Evolutionary conservation across 1,140 invertebrate species (phyloP).

Genomic region (Nomia melanderi): DNA sequence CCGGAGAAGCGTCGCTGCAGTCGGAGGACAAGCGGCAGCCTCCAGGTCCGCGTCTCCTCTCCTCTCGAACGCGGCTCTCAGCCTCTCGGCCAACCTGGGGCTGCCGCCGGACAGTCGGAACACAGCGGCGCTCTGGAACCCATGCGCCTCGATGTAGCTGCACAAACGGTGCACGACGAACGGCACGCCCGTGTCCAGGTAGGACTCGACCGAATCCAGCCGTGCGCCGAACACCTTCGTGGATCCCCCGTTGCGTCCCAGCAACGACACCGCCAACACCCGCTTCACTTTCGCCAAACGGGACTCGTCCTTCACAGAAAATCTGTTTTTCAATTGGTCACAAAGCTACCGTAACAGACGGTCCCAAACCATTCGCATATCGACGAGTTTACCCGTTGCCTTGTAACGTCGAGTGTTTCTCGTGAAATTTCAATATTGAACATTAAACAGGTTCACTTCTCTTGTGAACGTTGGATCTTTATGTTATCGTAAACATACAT

Average conservation of each 20-base stretch:
- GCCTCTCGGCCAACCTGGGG: slow-evolving; percentile 76
- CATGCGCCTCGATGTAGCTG: slow-evolving; percentile 78
- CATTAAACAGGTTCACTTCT: too few relatives aligned
- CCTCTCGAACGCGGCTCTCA: slow-evolving; percentile 79
- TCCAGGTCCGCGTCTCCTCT: slow-evolving; percentile 81
- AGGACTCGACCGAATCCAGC: slow-evolving; percentile 73
- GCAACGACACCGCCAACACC: slow-evolving; percentile 74
- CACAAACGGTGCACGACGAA: slow-evolving; percentile 79
- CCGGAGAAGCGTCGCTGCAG: slow-evolving; percentile 79
- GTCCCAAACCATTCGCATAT: too few relatives aligned
- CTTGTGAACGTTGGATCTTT: too few relatives aligned
- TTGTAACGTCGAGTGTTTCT: too few relatives aligned
- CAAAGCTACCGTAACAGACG: background rate
- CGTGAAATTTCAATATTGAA: too few relatives aligned
- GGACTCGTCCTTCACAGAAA: slow-evolving; percentile 75
- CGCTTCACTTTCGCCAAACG: slow-evolving; percentile 78
- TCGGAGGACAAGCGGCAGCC: slow-evolving; percentile 75
- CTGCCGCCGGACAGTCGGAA: slow-evolving; percentile 78
- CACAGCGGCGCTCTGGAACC: slow-evolving; percentile 76
- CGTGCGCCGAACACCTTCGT: slow-evolving; percentile 74
- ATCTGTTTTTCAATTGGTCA: background rate
- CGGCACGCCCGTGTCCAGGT: slow-evolving; percentile 77
- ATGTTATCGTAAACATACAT: too few relatives aligned
- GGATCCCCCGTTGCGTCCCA: slow-evolving; percentile 68
- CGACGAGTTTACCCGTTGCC: too few relatives aligned